Base-by-base conservation (phyloP, 2,113 vertebrate species). In the Platycercus adscitus region DNA sequence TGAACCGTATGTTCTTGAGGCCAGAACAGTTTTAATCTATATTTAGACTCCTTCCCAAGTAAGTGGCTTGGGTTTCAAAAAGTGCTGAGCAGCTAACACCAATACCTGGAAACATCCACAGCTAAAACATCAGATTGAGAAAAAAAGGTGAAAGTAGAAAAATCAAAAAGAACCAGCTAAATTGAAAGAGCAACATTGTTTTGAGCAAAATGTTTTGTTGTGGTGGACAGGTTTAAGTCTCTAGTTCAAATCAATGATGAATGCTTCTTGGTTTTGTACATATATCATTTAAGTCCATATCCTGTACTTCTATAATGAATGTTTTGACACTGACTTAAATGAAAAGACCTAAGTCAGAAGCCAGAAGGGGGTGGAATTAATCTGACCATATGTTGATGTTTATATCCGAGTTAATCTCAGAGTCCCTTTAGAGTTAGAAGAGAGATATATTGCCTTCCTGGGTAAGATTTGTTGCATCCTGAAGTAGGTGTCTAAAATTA, bases 371-470 rank as follows among this genome's bases (percentile, higher is more conserved):
- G 60, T 80, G 81, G 84, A 92, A 89, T 92, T 95, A 91, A 87
- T 94, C 91, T 89, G 87, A 81, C 77, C 84, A 60, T 75, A 89
- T 91, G 69, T 64, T 96, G 89, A 58, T 94, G 84, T 81, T 96
- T 84, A 29, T 84, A 58, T 84, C 72, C 84, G 35, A 93, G 29
- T 87, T 93, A 87, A 91, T 93, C 81, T 87, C 47, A 37, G 47
- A 79, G 23, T 91, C 35, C 10, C 35, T 87, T 94, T 66, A 58
- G 84, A 70, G 73, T 64, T 75, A 50, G 11, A 83, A 47, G 20
- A 86, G 46, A 86, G 70, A 89, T 76, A 31, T 26, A 47, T 64
- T 95, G 73, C 47, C 70, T 87, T 93, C 24, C 46, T 64, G 31
- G 28, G 43, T 87, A 82, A 58, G 43, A 75, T 71, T 71, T 91